Conservation (phyloP, 1,140 invertebrate genomes). For the Drosophila tsacasi region DNA sequence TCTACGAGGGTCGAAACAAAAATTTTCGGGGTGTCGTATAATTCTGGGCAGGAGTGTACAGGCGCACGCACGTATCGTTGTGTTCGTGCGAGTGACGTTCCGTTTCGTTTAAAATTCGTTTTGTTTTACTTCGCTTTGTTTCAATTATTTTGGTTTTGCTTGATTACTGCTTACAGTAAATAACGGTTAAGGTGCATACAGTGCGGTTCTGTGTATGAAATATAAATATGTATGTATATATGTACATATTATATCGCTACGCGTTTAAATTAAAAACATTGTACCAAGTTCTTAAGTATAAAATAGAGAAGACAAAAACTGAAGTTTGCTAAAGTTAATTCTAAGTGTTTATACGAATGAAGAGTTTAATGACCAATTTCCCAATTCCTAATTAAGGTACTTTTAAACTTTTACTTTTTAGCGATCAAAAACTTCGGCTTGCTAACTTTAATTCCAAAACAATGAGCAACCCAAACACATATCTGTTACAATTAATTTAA, state of each 20-base stretch:
- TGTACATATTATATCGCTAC: not conserved
- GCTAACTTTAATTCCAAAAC: too few relatives aligned
- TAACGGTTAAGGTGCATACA: slow-evolving; percentile 3
- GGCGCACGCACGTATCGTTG: slow-evolving; percentile 28
- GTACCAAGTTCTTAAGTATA: not conserved
- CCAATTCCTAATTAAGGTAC: too few relatives aligned
- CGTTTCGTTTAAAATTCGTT: slow-evolving; percentile 24
- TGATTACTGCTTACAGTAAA: slow-evolving; percentile 29
- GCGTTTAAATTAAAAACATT: too few relatives aligned
- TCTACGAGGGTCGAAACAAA: too few relatives aligned
- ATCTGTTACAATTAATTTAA: not conserved
- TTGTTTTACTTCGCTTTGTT: slow-evolving; percentile 24
- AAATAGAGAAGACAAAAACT: not conserved
- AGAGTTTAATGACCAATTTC: not conserved
- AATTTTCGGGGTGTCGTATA: too few relatives aligned
- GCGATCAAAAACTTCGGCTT: too few relatives aligned
- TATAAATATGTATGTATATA: not conserved
- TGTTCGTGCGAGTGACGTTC: slow-evolving; percentile 34
- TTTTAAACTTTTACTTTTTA: too few relatives aligned
- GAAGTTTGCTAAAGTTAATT: too few relatives aligned
- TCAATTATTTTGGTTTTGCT: slow-evolving; percentile 20
- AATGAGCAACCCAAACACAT: not conserved
- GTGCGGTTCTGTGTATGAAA: not conserved
- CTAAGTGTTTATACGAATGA: too few relatives aligned
- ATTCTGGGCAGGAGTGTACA: too few relatives aligned